These are phyloP conservation scores for Apteryx mantelli DNA, from an alignment of 2,113 vertebrate genomes.

Conservation along the genomic window DNA sequence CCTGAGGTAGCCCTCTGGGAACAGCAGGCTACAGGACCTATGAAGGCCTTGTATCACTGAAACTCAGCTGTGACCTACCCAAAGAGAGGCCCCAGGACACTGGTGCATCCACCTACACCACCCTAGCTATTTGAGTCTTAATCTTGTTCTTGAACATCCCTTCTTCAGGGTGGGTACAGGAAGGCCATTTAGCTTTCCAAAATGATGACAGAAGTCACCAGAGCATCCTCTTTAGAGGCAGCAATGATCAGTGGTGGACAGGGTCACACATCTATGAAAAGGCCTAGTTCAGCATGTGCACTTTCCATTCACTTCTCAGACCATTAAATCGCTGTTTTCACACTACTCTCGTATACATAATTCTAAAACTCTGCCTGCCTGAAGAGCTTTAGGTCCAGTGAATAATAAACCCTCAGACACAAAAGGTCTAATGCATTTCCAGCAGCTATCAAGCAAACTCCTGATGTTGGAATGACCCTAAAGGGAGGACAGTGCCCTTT, in stretches of 20 bases:
- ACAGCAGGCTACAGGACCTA: rapidly evolving
- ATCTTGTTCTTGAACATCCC: not conserved
- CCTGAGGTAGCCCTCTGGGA: not conserved
- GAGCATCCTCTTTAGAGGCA: not conserved
- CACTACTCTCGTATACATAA: not conserved
- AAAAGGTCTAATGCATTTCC: not conserved
- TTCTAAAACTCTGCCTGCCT: conserved; percentile 1
- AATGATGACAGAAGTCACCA: not conserved
- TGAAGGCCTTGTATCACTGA: not conserved
- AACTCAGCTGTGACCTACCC: not conserved
- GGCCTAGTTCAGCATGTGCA: not conserved
- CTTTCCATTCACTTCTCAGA: conserved; percentile 27
- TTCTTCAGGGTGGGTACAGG: not conserved
- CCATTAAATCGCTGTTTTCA: conserved; percentile 33
- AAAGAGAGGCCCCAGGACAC: not conserved
- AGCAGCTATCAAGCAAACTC: not conserved
- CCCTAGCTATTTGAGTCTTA: not conserved
- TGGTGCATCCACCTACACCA: not conserved
- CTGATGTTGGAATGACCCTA: not conserved
- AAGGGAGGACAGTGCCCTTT: not conserved
- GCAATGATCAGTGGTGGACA: not conserved
- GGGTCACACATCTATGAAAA: conserved; percentile 16
- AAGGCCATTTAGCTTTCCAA: not conserved
- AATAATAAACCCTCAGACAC: conserved; percentile 5
- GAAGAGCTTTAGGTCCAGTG: conserved; percentile 10